These are phyloP conservation scores for Olivierus martensii DNA, from an alignment of 1,140 invertebrate species.

Conservation along the genomic window DNA sequence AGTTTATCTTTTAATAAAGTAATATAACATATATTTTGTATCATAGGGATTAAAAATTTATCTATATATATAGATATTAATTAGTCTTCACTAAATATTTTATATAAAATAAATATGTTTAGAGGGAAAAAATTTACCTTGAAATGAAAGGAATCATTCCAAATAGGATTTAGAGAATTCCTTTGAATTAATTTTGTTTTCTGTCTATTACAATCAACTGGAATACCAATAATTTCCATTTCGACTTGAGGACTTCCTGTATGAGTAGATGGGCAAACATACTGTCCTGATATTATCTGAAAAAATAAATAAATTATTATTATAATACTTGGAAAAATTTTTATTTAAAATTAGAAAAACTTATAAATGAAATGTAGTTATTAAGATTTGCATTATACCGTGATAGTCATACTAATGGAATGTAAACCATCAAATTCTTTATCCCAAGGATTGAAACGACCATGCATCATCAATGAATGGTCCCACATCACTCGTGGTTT, in stretches of 20 bases:
- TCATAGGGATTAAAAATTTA: no score
- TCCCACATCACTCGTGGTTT: conserved; percentile 90
- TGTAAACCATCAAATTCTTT: conserved; percentile 87
- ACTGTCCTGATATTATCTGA: conserved; percentile 74
- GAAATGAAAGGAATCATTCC: conserved; percentile 84
- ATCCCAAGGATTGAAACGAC: conserved; percentile 80
- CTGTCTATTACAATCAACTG: conserved; percentile 74
- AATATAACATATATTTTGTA: no score
- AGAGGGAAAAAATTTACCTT: no score
- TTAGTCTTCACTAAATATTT: no score
- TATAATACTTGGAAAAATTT: no score
- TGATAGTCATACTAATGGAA: conserved; percentile 64
- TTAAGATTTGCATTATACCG: conserved; percentile 32
- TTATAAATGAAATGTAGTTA: no score
- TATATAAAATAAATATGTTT: no score
- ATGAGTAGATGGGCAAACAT: conserved; percentile 61
- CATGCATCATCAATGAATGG: conserved; percentile 74
- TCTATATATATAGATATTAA: no score
- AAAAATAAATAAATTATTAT: no score
- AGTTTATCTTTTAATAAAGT: no score
- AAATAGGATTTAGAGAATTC: conserved; percentile 85
- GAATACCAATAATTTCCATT: conserved; percentile 79
- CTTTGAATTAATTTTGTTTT: conserved; percentile 68
- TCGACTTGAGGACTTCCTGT: conserved; percentile 72
- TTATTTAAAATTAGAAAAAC: no score